Evolutionary conservation across 2,888 invertebrate species (phyloP).

Genomic region (Chirona hameri): DNA sequence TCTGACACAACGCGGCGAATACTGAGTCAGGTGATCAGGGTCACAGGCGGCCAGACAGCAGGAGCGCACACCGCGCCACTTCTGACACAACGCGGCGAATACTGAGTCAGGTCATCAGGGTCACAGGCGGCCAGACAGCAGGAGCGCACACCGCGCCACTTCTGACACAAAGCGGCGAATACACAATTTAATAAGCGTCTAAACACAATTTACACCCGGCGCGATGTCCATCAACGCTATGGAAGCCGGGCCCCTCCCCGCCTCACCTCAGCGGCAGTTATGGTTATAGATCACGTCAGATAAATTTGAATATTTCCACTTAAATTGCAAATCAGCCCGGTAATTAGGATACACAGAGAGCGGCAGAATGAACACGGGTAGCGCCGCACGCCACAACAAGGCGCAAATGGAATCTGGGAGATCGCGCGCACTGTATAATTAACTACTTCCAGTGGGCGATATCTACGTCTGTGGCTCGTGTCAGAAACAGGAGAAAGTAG

Average conservation of each 20-base stretch:
- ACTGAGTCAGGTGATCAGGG: no score
- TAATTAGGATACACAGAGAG: constrained; percentile 22
- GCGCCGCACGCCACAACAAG: constrained; percentile 1
- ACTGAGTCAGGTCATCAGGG: no score
- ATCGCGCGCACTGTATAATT: background rate
- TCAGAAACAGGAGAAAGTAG: background rate
- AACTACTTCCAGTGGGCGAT: background rate
- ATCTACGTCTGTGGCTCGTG: background rate
- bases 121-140: no score
- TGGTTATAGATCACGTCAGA: constrained; percentile 23
- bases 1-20: no score
- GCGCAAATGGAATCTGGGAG: background rate
- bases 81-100: no score
- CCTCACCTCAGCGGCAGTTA: background rate
- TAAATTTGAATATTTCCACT: constrained; percentile 13
- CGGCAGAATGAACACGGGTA: background rate
- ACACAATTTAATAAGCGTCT: no score
- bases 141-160: no score
- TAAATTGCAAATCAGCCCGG: constrained; percentile 1
- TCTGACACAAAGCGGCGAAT: background rate
- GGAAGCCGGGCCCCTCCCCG: background rate
- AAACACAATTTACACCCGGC: background rate
- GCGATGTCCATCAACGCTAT: background rate
- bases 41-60: no score
- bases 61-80: no score